phyloP scores from a whole-genome alignment of 2,888 invertebrate species.

The Onthophagus sagittarius region DNA sequence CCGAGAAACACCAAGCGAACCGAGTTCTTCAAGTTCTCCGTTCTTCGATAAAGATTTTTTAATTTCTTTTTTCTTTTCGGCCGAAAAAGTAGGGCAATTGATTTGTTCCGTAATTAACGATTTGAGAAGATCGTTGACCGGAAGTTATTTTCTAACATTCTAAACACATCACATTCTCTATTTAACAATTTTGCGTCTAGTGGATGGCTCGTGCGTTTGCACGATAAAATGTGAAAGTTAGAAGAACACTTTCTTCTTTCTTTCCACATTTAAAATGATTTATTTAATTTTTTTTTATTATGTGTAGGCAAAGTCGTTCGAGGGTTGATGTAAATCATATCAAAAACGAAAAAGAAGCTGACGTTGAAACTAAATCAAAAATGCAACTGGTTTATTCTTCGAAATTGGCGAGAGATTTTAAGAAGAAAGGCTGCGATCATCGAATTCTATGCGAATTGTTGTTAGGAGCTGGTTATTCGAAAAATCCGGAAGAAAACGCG shows the following conservation, averaged over 20 bases:
- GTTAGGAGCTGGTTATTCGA: slow-evolving; percentile 37
- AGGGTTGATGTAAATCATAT: background rate
- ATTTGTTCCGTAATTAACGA: slow-evolving; percentile 2
- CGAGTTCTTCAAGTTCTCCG: too few species aligned
- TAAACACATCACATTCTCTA: background rate
- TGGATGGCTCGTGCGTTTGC: background rate
- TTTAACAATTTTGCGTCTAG: background rate
- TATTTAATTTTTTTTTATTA: background rate
- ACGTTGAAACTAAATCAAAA: slow-evolving; percentile 21
- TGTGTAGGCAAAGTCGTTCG: slow-evolving; percentile 16
- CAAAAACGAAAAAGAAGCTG: slow-evolving; percentile 8
- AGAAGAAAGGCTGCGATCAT: slow-evolving; percentile 39
- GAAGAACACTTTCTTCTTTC: slow-evolving; percentile 5
- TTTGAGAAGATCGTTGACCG: background rate
- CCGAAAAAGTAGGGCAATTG: slow-evolving; percentile 6
- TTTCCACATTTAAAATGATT: background rate
- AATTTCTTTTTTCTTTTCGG: background rate
- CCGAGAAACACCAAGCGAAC: background rate
- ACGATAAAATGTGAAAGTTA: slow-evolving; percentile 20
- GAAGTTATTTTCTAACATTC: slow-evolving; percentile 8
- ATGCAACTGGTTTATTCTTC: slow-evolving; percentile 18
- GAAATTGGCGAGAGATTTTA: slow-evolving; percentile 28
- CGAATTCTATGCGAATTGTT: slow-evolving; percentile 42
- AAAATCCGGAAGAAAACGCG: slow-evolving; percentile 39
- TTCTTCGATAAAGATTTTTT: background rate